Percentiles rank a stretch among this genome's conserved stretches.
These are phyloP conservation scores for Acipenser oxyrinchus DNA, from an alignment of 2,797 vertebrate species.

Conservation along the genomic window DNA sequence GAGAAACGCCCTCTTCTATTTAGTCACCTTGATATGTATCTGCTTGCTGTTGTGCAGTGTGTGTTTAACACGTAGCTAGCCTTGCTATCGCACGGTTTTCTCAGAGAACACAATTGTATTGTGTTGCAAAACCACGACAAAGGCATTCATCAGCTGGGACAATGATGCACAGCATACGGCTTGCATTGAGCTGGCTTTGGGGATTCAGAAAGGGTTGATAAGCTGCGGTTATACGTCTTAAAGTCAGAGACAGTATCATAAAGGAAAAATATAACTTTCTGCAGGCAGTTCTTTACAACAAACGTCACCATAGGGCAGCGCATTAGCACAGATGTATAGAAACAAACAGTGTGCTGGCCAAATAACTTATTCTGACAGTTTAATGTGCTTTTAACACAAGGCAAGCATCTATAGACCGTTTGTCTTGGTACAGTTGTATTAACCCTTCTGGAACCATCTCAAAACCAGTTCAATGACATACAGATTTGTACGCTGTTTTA, in stretches of 20 bases:
- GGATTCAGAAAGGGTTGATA: conserved; percentile 15
- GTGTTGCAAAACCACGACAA: conserved; percentile 4
- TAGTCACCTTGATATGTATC: not conserved
- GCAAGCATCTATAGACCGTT: too few species aligned
- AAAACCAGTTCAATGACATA: conserved; percentile 1
- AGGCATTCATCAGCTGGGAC: conserved; percentile 7
- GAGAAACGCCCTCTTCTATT: not conserved
- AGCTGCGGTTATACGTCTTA: conserved; percentile 23
- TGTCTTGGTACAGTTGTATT: not conserved
- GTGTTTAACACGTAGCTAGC: not conserved
- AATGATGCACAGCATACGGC: conserved; percentile 7
- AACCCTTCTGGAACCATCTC: not conserved
- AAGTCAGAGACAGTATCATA: conserved; percentile 1
- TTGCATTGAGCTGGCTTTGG: conserved; percentile 10
- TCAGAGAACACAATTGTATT: conserved; percentile 14
- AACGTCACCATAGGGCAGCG: conserved; percentile 18
- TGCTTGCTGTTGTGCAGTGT: not conserved
- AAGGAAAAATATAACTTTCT: not conserved
- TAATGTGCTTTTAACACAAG: not conserved
- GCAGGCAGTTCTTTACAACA: conserved; percentile 13
- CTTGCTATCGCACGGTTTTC: conserved; percentile 6
- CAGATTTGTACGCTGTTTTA: too few species aligned
- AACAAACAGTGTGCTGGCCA: conserved; percentile 22
- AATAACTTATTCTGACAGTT: conserved; percentile 6
- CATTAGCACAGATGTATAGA: conserved; percentile 23